phyloP scores from a whole-genome alignment of 2,113 vertebrate species.

The Mobula hypostoma region DNA sequence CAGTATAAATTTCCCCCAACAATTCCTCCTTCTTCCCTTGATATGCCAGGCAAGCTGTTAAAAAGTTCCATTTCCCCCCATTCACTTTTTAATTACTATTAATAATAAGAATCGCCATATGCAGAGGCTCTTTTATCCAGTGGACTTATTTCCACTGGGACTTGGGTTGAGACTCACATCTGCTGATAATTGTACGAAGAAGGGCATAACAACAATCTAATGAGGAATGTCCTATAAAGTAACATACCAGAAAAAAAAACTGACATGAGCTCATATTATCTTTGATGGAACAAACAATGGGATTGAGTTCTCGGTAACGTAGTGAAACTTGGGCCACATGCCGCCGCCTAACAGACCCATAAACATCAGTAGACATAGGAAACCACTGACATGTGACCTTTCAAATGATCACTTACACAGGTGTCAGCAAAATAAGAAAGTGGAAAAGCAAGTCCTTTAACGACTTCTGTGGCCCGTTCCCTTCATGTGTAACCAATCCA shows the following conservation, averaged over 20 bases:
- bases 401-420: conserved; percentile 33
- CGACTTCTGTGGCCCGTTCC: neutral
- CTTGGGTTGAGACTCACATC: neutral
- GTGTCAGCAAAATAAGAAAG: conserved; percentile 22
- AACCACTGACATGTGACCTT: conserved; percentile 30
- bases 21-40: neutral
- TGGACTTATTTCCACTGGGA: neutral
- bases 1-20: neutral
- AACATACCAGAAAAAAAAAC: neutral
- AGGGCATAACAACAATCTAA: neutral
- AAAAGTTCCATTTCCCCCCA: neutral
- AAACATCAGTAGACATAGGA: conserved; percentile 2
- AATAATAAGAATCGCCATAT: neutral
- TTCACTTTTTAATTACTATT: conserved; percentile 16
- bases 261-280: conserved; percentile 9
- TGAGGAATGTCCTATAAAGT: neutral
- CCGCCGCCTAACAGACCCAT: conserved; percentile 1
- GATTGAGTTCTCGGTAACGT: neutral
- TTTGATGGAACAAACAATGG: conserved; percentile 3
- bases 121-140: neutral
- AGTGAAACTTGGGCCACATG: conserved; percentile 6
- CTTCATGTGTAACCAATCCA: conserved; percentile 22
- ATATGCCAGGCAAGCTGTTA: neutral
- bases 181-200: neutral
- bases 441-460: conserved; percentile 19